Evolutionary conservation across 2,888 invertebrate genomes (phyloP).

Genomic region (Nephrotoma flavescens): DNA sequence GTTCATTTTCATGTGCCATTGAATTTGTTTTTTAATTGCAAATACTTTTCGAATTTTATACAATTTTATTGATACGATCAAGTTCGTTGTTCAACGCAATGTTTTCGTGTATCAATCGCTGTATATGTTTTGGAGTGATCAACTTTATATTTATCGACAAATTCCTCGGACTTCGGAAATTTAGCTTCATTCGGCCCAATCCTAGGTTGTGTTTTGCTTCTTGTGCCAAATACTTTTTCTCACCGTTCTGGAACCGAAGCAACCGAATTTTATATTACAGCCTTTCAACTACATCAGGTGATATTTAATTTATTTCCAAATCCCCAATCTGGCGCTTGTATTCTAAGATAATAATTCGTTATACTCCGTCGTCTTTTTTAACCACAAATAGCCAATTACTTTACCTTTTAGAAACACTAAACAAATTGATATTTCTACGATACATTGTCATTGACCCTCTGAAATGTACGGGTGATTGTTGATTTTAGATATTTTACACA

Average conservation of each 20-base stretch:
- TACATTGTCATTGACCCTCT: too few species aligned
- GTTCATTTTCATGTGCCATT: background rate
- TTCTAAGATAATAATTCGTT: too few species aligned
- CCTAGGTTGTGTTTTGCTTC: slow-evolving; percentile 60
- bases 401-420: too few species aligned
- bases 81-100: slow-evolving; percentile 67
- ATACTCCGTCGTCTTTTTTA: too few species aligned
- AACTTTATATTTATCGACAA: slow-evolving; percentile 74
- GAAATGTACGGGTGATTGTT: too few species aligned
- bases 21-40: background rate
- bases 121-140: slow-evolving; percentile 77
- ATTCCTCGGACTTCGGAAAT: slow-evolving; percentile 53
- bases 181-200: slow-evolving; percentile 37
- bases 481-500: too few species aligned
- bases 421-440: too few species aligned
- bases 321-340: too few species aligned
- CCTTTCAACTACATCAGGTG: too few species aligned
- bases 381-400: too few species aligned
- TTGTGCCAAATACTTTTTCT: slow-evolving; percentile 56
- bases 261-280: slow-evolving; percentile 25
- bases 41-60: background rate
- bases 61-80: slow-evolving; percentile 40
- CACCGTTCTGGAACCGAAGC: slow-evolving; percentile 70
- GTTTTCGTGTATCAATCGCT: slow-evolving; percentile 72
- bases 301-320: too few species aligned